Evolutionary conservation across 2,113 vertebrate genomes (phyloP).

Genomic region (Anguilla rostrata): DNA sequence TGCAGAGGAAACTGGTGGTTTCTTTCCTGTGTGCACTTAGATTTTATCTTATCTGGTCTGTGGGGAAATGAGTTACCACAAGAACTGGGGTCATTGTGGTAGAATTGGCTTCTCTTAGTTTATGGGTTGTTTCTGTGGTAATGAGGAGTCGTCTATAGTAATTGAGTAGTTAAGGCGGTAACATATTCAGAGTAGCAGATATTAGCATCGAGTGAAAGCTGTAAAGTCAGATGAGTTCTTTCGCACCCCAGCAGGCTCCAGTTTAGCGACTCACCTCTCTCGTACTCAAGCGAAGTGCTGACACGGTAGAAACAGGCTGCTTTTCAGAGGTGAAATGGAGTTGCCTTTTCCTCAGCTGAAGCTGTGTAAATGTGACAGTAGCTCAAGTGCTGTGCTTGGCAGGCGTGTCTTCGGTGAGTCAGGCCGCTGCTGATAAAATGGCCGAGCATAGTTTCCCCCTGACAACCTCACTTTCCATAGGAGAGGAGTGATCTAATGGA

Average conservation of each 20-base stretch:
- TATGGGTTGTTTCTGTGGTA: background rate
- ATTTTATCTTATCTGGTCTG: background rate
- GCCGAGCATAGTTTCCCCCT: slow-evolving; percentile 1
- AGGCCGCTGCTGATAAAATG: background rate
- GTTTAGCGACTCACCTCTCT: background rate
- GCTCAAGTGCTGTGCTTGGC: background rate
- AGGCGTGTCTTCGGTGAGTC: background rate
- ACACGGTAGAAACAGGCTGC: background rate
- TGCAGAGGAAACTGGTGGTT: background rate
- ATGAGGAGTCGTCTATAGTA: background rate
- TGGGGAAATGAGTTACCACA: background rate
- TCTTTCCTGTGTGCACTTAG: background rate
- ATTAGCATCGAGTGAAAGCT: background rate
- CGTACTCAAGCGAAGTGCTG: background rate
- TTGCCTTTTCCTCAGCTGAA: background rate
- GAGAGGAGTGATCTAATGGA: background rate
- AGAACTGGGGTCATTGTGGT: background rate
- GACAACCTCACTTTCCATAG: background rate
- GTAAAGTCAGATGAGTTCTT: background rate
- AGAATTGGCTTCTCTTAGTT: background rate
- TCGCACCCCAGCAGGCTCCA: background rate
- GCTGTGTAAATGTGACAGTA: background rate
- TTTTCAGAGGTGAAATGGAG: background rate
- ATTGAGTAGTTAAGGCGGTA: background rate
- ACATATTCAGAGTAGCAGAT: background rate